Conservation (phyloP, 2,888 invertebrate genomes). For the Osmoderma eremita region DNA sequence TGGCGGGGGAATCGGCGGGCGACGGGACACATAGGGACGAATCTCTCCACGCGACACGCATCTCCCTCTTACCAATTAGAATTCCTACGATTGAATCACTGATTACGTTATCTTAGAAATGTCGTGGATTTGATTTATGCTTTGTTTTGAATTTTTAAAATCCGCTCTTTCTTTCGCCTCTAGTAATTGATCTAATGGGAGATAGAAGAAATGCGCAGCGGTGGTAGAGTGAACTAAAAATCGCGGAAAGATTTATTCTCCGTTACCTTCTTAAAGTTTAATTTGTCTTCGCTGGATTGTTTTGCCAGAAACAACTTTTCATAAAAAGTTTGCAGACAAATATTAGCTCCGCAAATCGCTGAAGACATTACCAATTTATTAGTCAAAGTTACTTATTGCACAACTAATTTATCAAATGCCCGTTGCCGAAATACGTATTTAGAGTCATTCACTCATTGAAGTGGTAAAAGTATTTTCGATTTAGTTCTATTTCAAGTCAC, state of each 20-base stretch:
- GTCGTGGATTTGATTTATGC: constrained; percentile 53
- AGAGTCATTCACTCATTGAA: neutral
- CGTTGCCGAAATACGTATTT: no score
- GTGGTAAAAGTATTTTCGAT: no score
- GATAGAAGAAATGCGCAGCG: constrained; percentile 4
- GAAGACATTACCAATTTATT: constrained; percentile 5
- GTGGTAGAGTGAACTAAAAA: neutral
- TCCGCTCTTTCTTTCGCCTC: constrained; percentile 23
- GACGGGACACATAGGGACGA: constrained; percentile 42
- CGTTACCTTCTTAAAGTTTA: neutral
- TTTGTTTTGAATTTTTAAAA: constrained; percentile 52
- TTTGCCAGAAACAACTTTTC: neutral
- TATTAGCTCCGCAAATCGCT: no score
- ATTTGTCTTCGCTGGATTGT: neutral
- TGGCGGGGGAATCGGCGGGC: constrained; percentile 56
- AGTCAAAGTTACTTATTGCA: no score
- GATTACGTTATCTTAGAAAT: constrained; percentile 56
- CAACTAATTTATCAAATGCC: no score
- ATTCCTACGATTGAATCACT: constrained; percentile 63
- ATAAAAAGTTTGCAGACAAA: neutral
- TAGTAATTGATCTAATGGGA: constrained; percentile 7
- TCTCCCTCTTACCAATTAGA: constrained; percentile 62
- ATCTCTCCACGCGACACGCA: constrained; percentile 56
- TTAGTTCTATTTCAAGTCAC: no score
- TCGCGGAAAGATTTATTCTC: neutral